These are phyloP conservation scores for Serrognathus titanus DNA, from an alignment of 2,888 invertebrate species.

Conservation along the genomic window DNA sequence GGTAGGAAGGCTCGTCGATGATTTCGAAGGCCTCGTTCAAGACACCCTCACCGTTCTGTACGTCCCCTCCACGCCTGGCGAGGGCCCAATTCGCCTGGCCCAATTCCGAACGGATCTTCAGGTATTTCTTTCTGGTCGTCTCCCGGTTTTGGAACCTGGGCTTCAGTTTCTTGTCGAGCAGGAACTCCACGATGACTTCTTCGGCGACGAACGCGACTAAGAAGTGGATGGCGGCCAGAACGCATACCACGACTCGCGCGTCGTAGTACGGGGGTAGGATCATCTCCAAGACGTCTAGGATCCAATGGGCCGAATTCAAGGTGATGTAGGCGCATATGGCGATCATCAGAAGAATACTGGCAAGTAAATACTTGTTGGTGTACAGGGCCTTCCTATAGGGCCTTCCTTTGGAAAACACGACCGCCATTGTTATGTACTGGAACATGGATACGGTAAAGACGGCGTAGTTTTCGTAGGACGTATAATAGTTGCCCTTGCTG, in stretches of 20 bases:
- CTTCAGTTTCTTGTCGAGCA: slow-evolving; percentile 54
- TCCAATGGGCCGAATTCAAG: slow-evolving; percentile 50
- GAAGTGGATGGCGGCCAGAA: slow-evolving; percentile 55
- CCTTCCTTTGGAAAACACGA: slow-evolving; percentile 63
- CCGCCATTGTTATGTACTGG: slow-evolving; percentile 63
- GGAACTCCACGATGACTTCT: slow-evolving; percentile 55
- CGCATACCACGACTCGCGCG: slow-evolving; percentile 46
- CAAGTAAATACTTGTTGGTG: slow-evolving; percentile 55
- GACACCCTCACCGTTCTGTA: background rate
- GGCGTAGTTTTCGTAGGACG: slow-evolving; percentile 61
- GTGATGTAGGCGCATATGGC: slow-evolving; percentile 53
- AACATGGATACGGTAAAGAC: slow-evolving; percentile 61
- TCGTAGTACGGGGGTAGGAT: slow-evolving; percentile 59
- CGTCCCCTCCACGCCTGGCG: background rate
- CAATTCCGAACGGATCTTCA: slow-evolving; percentile 8
- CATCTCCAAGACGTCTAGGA: slow-evolving; percentile 59
- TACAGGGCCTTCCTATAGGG: slow-evolving; percentile 62
- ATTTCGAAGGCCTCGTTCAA: slow-evolving; percentile 7
- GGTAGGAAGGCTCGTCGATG: background rate
- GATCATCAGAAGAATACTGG: slow-evolving; percentile 51
- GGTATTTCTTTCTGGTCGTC: slow-evolving; percentile 12
- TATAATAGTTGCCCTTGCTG: slow-evolving; percentile 38
- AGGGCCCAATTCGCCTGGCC: background rate
- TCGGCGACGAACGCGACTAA: slow-evolving; percentile 56
- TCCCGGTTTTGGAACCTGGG: slow-evolving; percentile 46